Evolutionary conservation across 2,113 vertebrate genomes (phyloP).

Genomic region (Apaloderma vittatum): DNA sequence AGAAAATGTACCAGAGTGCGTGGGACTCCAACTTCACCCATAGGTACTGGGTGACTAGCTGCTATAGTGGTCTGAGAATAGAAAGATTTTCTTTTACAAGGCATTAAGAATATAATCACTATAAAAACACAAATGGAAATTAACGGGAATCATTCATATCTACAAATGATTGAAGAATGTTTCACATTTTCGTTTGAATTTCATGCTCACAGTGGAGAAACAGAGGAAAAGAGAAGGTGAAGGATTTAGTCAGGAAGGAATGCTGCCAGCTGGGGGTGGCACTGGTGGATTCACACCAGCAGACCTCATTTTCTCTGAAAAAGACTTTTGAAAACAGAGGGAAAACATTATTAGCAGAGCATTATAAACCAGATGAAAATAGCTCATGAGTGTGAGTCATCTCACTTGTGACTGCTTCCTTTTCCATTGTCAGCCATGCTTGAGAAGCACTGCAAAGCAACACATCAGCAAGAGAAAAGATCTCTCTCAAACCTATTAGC

Average conservation of each 20-base stretch:
- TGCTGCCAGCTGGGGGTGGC: neutral
- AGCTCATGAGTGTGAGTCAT: conserved; percentile 56
- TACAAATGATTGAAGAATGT: neutral
- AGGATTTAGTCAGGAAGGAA: neutral
- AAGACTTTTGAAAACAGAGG: conserved; percentile 17
- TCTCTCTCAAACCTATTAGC: neutral
- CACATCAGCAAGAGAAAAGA: neutral
- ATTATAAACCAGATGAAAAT: conserved; percentile 46
- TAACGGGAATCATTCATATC: neutral
- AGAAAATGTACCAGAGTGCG: neutral
- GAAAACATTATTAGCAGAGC: neutral
- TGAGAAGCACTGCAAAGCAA: neutral
- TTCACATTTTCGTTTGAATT: neutral
- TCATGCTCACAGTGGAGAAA: neutral
- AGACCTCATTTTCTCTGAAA: conserved; percentile 8
- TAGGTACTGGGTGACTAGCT: neutral
- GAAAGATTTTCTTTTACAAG: neutral
- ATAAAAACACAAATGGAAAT: neutral
- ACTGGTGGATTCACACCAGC: neutral
- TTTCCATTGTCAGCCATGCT: neutral
- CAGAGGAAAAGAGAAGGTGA: neutral
- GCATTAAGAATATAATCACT: neutral
- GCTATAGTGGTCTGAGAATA: neutral
- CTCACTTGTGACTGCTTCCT: conserved; percentile 39
- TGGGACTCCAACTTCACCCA: neutral